Evolutionary conservation across 2,113 vertebrate species (phyloP).

Genomic region (Macroglossus sobrinus): DNA sequence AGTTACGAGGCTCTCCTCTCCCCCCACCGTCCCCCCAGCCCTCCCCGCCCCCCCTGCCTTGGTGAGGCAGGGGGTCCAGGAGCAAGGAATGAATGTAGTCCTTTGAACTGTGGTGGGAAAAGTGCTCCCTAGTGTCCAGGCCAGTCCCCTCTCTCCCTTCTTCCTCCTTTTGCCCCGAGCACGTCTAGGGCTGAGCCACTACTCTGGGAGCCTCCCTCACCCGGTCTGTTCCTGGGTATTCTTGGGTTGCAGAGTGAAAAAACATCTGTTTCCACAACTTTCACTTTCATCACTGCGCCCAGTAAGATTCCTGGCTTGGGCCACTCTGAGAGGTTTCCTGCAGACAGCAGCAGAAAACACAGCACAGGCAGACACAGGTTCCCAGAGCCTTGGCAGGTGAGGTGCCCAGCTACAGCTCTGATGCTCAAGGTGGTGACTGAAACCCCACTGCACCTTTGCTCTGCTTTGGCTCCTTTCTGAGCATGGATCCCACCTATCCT

Average conservation of each 20-base stretch:
- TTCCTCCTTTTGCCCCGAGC: not conserved
- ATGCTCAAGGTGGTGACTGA: not conserved
- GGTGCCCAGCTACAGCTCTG: not conserved
- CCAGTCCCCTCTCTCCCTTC: not conserved
- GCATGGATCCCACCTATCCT: not conserved
- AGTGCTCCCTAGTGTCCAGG: not conserved
- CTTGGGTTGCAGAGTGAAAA: not conserved
- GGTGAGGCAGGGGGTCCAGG: not conserved
- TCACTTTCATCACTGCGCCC: not conserved
- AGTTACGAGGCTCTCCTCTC: not conserved
- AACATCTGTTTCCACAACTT: not conserved
- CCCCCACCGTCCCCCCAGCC: too few species aligned
- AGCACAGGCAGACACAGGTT: not conserved
- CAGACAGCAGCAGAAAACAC: not conserved
- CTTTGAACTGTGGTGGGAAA: not conserved
- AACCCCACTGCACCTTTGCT: fast-evolving
- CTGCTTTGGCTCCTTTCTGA: not conserved
- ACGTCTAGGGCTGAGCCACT: not conserved
- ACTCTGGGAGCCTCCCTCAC: not conserved
- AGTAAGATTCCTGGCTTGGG: not conserved
- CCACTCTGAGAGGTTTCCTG: not conserved
- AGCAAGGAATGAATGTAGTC: not conserved
- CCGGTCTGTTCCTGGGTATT: not conserved
- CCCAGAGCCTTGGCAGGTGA: not conserved
- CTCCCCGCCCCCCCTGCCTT: not conserved